These are phyloP conservation scores for Clamator glandarius DNA, from an alignment of 2,797 vertebrate species.

Conservation along the genomic window DNA sequence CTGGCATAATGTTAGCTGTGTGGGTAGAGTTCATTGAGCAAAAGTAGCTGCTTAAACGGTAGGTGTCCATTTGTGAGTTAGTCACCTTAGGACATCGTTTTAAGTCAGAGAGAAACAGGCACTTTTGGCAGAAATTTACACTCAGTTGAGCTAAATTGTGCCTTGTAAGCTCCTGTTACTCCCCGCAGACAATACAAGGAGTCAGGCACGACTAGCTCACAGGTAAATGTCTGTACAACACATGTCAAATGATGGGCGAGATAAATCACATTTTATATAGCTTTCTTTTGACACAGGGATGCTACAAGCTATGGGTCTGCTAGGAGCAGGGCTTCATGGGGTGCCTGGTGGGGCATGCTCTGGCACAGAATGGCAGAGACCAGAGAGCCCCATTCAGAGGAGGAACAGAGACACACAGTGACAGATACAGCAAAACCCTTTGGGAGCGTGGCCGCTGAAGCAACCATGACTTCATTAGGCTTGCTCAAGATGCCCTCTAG, in stretches of 20 bases:
- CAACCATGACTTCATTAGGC: slow-evolving; percentile 66
- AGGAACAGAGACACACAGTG: background rate
- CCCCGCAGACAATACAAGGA: background rate
- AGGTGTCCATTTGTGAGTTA: slow-evolving; percentile 1
- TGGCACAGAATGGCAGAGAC: background rate
- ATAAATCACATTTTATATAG: background rate
- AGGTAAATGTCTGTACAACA: background rate
- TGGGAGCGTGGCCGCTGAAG: slow-evolving; percentile 22
- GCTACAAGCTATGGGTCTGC: fast-evolving
- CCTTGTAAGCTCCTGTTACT: slow-evolving; percentile 21
- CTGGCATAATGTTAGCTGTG: background rate
- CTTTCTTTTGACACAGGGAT: background rate
- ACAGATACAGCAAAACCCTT: slow-evolving; percentile 48
- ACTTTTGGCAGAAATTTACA: slow-evolving; percentile 18
- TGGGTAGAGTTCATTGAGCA: background rate
- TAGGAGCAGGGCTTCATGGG: background rate
- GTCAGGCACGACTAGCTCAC: background rate
- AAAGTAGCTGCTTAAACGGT: background rate
- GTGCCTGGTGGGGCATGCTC: background rate
- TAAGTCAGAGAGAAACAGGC: background rate
- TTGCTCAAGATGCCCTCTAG: slow-evolving; percentile 67
- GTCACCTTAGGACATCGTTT: background rate
- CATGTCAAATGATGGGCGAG: fast-evolving
- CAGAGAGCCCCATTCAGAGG: background rate
- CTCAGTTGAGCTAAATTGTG: slow-evolving; percentile 7